A percentile compares a stretch with the other conserved stretches of the same genome.
phyloP scores from a whole-genome alignment of 2,113 vertebrate species.

The Labeo catla region DNA sequence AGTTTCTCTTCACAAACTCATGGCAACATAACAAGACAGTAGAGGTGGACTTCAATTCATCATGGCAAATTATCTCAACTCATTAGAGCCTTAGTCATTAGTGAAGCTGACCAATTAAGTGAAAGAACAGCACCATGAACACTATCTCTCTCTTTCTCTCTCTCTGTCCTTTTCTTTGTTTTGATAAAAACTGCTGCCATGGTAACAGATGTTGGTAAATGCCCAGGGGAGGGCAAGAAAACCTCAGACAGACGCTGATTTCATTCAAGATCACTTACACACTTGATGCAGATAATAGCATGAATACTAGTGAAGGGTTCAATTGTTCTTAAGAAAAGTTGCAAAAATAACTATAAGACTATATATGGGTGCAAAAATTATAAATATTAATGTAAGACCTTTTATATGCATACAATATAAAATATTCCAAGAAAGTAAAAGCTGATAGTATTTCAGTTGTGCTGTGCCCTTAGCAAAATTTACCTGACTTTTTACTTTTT shows the following conservation, averaged over 20 bases:
- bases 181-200: conserved; percentile 27
- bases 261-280: background rate
- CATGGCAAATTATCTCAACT: conserved; percentile 41
- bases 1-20: background rate
- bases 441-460: too few relatives aligned
- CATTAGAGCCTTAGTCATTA: conserved; percentile 30
- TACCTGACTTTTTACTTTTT: too few relatives aligned
- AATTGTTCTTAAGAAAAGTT: background rate
- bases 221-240: background rate
- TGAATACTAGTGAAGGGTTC: background rate
- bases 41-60: conserved; percentile 20
- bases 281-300: background rate
- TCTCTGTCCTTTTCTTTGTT: background rate
- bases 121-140: conserved; percentile 15
- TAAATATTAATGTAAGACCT: background rate
- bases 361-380: background rate
- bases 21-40: conserved; percentile 48
- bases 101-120: conserved; percentile 2
- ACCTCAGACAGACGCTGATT: background rate
- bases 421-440: background rate
- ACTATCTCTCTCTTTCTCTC: background rate
- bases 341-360: background rate
- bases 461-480: too few relatives aligned
- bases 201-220: conserved; percentile 7
- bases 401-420: background rate